Evolutionary conservation across 2,797 vertebrate genomes (phyloP), one percentile per base, ranked within the genome.

Genomic region (Anniella stebbinsi): DNA sequence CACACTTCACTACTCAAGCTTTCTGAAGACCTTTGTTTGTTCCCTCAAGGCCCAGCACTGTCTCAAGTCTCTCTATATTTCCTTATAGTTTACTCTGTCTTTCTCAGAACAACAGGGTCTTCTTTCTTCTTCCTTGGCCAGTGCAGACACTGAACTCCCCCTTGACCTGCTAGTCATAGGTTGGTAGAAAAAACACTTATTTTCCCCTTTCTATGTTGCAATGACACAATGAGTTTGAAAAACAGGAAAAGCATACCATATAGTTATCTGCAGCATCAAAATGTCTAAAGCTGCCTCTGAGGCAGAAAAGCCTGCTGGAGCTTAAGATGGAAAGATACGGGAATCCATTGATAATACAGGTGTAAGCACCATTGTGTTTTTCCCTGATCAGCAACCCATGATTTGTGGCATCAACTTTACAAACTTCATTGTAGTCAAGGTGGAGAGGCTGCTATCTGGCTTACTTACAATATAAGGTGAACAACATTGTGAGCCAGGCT

Each of bases 401-500:
- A 81, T 36, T 60, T 63, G 41, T 72, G 48, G 30, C 17, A 51
- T 57, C 48, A 72, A 51, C 48, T 54, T 54, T 73, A 33, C 9
- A 83, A 84, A 60, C 33, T 76, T 77, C 15, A 67, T 51, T 88
- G 28, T 73, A 82, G 25, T 82, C 51, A 67, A 28, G 77, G 57
- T 76, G 33, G 18, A 36, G 41, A 89, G 18, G 33, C 45, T 36
- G 45, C 69, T 85, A 41, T 45, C 23, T 81, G 78, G n/a, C 23
- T 73, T 88, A 57, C 48, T 73, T 67, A 88, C 87, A 88, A 73
- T 63, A 73, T 72, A 76, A 76, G 48, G 15, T 77, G 45, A 84
- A 76, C 57, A 84, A 76, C 38, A 76, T 66, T 84, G 41, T 89
- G 57, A 76, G 33, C 25, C 33, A 8, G 18, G 41, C 30, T 67